phyloP scores from a whole-genome alignment of 2,113 vertebrate genomes.

The Natator depressus region DNA sequence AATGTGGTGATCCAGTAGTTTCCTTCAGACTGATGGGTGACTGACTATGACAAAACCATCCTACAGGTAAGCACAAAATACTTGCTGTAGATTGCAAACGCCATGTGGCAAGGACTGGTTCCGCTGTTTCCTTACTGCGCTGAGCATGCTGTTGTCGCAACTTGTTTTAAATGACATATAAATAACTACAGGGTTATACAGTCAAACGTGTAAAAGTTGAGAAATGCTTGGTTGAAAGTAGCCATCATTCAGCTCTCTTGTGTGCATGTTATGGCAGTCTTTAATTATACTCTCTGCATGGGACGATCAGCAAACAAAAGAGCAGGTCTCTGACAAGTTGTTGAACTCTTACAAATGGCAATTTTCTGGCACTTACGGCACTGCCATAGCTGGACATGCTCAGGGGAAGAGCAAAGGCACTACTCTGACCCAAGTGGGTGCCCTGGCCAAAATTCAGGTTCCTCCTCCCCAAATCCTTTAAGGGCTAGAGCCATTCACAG shows the following conservation, averaged over 20 bases:
- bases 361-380: slow-evolving; percentile 8
- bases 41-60: background rate
- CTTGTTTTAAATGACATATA: background rate
- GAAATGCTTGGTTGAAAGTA: background rate
- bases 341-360: background rate
- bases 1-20: background rate
- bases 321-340: background rate
- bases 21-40: background rate
- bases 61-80: background rate
- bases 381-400: background rate
- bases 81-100: background rate
- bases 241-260: background rate
- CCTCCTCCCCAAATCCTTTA: background rate
- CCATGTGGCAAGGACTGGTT: background rate
- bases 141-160: background rate
- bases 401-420: background rate
- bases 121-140: background rate
- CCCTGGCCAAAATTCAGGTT: background rate
- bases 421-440: background rate
- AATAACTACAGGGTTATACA: background rate
- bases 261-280: background rate
- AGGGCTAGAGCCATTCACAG: background rate
- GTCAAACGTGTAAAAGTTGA: accelerated
- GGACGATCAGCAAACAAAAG: background rate
- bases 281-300: background rate